phyloP scores from a whole-genome alignment of 2,888 invertebrate species.

The Heliothis peltigera region DNA sequence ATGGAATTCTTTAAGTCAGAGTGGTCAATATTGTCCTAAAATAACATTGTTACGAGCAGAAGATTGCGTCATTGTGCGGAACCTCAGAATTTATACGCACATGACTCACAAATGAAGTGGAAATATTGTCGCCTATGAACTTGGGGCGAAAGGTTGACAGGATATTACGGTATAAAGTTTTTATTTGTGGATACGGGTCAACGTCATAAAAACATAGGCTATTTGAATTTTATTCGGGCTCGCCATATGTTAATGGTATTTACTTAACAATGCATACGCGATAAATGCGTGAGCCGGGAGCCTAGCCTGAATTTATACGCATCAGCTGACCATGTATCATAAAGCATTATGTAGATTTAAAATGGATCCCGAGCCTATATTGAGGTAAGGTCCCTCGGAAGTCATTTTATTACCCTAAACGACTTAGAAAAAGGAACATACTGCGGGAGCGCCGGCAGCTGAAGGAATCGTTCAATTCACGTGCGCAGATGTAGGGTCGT shows the following conservation, averaged over 20 bases:
- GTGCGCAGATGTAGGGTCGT: slow-evolving; percentile 73
- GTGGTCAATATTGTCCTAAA: slow-evolving; percentile 47
- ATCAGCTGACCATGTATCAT: slow-evolving; percentile 47
- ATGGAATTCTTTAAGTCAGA: slow-evolving; percentile 36
- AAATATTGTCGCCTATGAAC: slow-evolving; percentile 33
- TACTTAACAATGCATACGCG: slow-evolving; percentile 51
- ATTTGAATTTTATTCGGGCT: slow-evolving; percentile 43
- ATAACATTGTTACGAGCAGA: slow-evolving; percentile 38
- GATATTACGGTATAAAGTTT: slow-evolving; percentile 33
- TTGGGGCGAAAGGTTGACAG: slow-evolving; percentile 29
- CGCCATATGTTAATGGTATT: slow-evolving; percentile 45
- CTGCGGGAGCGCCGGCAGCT: slow-evolving; percentile 67
- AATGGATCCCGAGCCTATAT: slow-evolving; percentile 56
- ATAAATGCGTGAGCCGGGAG: slow-evolving; percentile 48
- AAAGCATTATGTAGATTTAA: slow-evolving; percentile 53
- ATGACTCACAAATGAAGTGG: slow-evolving; percentile 48
- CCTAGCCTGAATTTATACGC: slow-evolving; percentile 47
- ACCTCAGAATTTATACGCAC: slow-evolving; percentile 28
- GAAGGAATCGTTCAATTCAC: slow-evolving; percentile 73
- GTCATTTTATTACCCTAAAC: slow-evolving; percentile 64
- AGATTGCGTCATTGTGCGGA: slow-evolving; percentile 45
- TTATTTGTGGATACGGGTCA: slow-evolving; percentile 38
- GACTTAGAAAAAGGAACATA: slow-evolving; percentile 66
- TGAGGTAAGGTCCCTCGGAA: slow-evolving; percentile 46
- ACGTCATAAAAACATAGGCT: slow-evolving; percentile 49